These are phyloP conservation scores for Hyles lineata DNA, from an alignment of 2,888 invertebrate genomes.

Conservation along the genomic window DNA sequence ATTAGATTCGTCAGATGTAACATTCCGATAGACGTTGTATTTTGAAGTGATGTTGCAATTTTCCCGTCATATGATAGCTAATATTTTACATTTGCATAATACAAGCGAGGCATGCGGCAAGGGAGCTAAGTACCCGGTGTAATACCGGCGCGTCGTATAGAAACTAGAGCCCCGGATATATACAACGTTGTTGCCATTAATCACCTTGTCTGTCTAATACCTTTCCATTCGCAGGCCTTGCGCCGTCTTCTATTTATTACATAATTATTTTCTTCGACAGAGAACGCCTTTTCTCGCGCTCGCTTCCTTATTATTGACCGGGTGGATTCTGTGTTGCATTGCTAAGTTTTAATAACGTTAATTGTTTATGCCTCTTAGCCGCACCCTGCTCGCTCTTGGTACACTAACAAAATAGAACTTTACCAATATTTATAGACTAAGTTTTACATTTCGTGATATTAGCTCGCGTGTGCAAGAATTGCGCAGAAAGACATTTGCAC, in stretches of 20 bases:
- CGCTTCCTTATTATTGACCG: conserved; percentile 66
- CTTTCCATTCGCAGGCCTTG: conserved; percentile 76
- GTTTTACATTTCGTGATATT: conserved; percentile 58
- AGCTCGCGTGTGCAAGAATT: conserved; percentile 44
- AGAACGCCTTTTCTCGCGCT: conserved; percentile 61
- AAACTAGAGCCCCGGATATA: conserved; percentile 62
- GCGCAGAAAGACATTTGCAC: background rate
- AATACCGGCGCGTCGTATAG: conserved; percentile 53
- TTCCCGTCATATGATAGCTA: conserved; percentile 64
- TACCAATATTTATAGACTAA: conserved; percentile 71
- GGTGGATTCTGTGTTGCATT: conserved; percentile 65
- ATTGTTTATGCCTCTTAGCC: conserved; percentile 75
- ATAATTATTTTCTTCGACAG: conserved; percentile 80
- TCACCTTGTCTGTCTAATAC: conserved; percentile 82
- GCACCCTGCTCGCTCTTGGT: conserved; percentile 70
- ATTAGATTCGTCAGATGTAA: conserved; percentile 60
- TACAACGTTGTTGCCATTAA: conserved; percentile 74
- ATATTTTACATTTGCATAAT: conserved; percentile 77
- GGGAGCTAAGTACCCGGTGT: conserved; percentile 54
- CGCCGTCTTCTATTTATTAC: conserved; percentile 77
- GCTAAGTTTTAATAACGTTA: conserved; percentile 80
- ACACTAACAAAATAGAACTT: conserved; percentile 64
- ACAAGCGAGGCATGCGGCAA: conserved; percentile 53
- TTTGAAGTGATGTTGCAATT: conserved; percentile 70
- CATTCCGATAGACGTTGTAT: conserved; percentile 72